Conservation (phyloP, 2,888 invertebrate genomes). For the Ennomos fuscantarius region DNA sequence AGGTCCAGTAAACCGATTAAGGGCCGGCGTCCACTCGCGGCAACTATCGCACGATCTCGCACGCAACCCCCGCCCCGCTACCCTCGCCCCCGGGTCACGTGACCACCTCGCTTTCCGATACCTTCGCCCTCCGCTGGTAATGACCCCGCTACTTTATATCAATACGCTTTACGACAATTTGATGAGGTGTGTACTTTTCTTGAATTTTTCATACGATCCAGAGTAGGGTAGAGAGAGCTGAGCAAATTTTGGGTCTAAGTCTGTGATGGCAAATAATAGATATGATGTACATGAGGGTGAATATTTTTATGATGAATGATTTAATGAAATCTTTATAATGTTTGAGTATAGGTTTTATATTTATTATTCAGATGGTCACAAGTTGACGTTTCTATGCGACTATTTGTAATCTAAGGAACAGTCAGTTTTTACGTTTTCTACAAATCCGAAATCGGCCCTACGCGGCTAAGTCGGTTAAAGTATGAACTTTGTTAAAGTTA, state of each 20-base stretch:
- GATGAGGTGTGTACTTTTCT: slow-evolving; percentile 25
- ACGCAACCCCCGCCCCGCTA: slow-evolving; percentile 56
- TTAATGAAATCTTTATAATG: too few species aligned
- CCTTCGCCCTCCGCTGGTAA: slow-evolving; percentile 63
- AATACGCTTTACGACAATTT: slow-evolving; percentile 49
- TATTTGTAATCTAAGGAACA: too few species aligned
- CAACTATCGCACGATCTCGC: slow-evolving; percentile 72
- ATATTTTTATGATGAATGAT: background rate
- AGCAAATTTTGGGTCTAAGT: background rate
- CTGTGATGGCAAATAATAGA: too few species aligned
- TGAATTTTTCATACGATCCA: slow-evolving; percentile 17
- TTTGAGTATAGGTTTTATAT: too few species aligned
- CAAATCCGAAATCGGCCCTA: too few species aligned
- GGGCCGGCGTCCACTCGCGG: slow-evolving; percentile 59
- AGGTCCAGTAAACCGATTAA: slow-evolving; percentile 80
- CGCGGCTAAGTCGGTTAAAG: too few species aligned
- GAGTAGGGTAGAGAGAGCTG: background rate
- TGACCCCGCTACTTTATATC: slow-evolving; percentile 72
- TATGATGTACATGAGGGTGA: background rate
- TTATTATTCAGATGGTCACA: too few species aligned
- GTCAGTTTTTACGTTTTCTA: too few species aligned
- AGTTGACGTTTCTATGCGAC: too few species aligned
- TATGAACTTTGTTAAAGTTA: too few species aligned
- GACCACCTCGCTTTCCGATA: slow-evolving; percentile 61
- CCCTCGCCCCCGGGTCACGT: slow-evolving; percentile 49